Evolutionary conservation across 2,113 vertebrate species (phyloP).

Genomic region (Albula goreensis): DNA sequence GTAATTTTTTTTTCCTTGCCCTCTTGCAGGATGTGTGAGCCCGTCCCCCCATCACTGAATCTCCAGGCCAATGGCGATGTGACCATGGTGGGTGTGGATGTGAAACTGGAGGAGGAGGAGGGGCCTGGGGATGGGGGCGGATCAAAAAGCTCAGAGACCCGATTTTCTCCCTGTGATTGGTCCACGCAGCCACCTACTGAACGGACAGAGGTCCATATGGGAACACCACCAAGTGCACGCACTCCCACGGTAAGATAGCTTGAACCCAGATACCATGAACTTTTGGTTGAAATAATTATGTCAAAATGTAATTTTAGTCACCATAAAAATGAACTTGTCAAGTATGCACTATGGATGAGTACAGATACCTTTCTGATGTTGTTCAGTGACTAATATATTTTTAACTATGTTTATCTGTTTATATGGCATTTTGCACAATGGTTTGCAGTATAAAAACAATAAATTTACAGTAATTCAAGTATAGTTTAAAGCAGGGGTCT

Average conservation of each 20-base stretch:
- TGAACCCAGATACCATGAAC: too few relatives aligned
- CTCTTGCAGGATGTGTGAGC: constrained; percentile 84
- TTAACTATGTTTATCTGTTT: too few relatives aligned
- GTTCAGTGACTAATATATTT: too few relatives aligned
- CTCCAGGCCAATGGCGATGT: constrained; percentile 74
- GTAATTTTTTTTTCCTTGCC: not conserved
- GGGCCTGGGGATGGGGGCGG: constrained; percentile 47
- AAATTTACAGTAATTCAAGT: too few relatives aligned
- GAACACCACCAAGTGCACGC: constrained; percentile 60
- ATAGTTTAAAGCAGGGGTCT: too few relatives aligned
- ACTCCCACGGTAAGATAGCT: constrained; percentile 60
- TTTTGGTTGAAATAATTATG: too few relatives aligned
- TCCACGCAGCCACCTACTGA: constrained; percentile 52
- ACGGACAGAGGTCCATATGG: constrained; percentile 38
- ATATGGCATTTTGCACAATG: too few relatives aligned
- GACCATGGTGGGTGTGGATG: constrained; percentile 81
- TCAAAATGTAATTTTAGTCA: too few relatives aligned
- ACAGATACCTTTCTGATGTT: too few relatives aligned
- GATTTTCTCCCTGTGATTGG: constrained; percentile 62
- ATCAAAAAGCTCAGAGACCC: constrained; percentile 24
- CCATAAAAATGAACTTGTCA: not conserved
- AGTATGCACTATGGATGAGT: not conserved
- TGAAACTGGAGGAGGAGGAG: constrained; percentile 84
- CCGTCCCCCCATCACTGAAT: constrained; percentile 76
- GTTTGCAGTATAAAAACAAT: too few relatives aligned